These are phyloP conservation scores for Oxytorus armatus DNA, from an alignment of 2,888 invertebrate genomes.

Conservation along the genomic window DNA sequence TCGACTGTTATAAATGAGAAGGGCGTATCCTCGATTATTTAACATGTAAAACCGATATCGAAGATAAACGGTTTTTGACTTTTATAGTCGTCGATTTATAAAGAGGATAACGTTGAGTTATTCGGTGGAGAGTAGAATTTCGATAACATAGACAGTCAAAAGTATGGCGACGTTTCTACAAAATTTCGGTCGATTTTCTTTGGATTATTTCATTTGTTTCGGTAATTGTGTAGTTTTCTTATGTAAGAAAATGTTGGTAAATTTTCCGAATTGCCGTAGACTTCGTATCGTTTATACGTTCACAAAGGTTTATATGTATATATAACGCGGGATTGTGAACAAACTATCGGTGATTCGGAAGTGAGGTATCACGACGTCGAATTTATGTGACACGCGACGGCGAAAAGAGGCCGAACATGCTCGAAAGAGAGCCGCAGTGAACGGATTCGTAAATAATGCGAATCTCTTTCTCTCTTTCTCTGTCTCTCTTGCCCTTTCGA, in stretches of 20 bases:
- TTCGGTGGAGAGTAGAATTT: no score
- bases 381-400: slow-evolving; percentile 47
- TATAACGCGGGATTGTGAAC: slow-evolving; percentile 7
- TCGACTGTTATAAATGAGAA: slow-evolving; percentile 8
- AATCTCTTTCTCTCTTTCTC: slow-evolving; percentile 14
- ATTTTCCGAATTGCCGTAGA: no score
- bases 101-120: no score
- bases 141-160: no score
- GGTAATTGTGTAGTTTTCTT: no score
- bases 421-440: slow-evolving; percentile 35
- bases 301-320: neutral
- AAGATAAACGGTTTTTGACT: neutral
- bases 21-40: neutral
- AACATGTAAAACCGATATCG: neutral
- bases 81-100: no score
- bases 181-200: no score
- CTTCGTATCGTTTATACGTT: no score
- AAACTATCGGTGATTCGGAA: slow-evolving; percentile 32
- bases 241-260: no score
- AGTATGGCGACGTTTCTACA: no score
- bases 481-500: slow-evolving; percentile 36
- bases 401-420: slow-evolving; percentile 28
- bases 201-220: no score
- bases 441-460: slow-evolving; percentile 53
- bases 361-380: slow-evolving; percentile 40